Evolutionary conservation across 1,140 invertebrate genomes (phyloP), one percentile per base, ranked within the genome.

Genomic region (Neuroterus valhalla): DNA sequence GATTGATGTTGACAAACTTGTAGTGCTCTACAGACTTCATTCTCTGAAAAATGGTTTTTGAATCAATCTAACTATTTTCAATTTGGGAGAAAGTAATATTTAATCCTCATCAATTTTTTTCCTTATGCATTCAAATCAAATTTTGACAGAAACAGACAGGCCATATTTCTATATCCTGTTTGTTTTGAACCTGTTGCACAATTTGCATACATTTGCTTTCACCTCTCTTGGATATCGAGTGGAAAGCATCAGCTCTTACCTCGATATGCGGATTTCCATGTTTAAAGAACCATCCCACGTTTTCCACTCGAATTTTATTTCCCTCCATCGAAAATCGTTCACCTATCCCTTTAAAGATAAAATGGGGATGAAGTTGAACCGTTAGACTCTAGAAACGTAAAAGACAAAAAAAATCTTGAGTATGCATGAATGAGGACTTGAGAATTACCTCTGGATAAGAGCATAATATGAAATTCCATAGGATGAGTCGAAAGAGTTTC

Each of bases 131-230:
- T n/a, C n/a, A n/a, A n/a, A n/a, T n/a, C n/a, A n/a, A n/a, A 62
- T 62, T 26, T 62, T 12, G 55, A 15, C 3, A 62, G 14, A 31
- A 31, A 62, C 26, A 62, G 31, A 31, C 55, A 14, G n/a, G n/a
- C 14, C 31, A 62, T 62, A 62, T 62, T 62, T 14, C 23, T n/a
- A 62, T 62, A 12, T 12, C 23, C 55, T 62, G 26, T 62, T 62
- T 62, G 55, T 62, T 62, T 62, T 62, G 55, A 62, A 62, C 55
- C 55, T 62, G 55, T 62, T 62, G 55, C 55, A 62, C 55, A 26
- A 8, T 62, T 38, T 62, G 26, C 26, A 62, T 62, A 26, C 26
- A 31, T 62, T 31, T 26, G n/a, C 31, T 62, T 62, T 23, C 14
- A 10, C 31, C 31, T 38, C 31, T 38, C 31, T 38, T 38, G 31